These are phyloP conservation scores for Peucedramus taeniatus DNA, from an alignment of 2,113 vertebrate species.

Conservation along the genomic window DNA sequence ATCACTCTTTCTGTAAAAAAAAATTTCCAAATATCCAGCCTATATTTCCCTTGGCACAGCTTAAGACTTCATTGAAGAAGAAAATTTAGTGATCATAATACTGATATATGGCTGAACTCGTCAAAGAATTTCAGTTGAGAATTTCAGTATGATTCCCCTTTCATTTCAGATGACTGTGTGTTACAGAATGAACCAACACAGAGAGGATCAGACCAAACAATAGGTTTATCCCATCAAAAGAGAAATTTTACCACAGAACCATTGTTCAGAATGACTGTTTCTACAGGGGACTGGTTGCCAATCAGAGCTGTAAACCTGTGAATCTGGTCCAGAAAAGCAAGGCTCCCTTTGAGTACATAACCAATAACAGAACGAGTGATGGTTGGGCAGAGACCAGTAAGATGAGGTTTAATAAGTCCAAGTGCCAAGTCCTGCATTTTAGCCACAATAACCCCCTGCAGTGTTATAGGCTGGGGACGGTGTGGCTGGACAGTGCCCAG, in stretches of 20 bases:
- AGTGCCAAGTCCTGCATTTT: background rate
- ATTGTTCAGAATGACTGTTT: conserved; percentile 39
- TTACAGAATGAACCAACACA: conserved; percentile 38
- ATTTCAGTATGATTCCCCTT: background rate
- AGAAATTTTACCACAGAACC: conserved; percentile 45
- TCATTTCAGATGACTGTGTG: conserved; percentile 73
- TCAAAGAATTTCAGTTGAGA: background rate
- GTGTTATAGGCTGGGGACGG: accelerated
- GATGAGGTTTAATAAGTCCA: background rate
- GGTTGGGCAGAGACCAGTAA: background rate
- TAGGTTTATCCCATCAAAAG: background rate
- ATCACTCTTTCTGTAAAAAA: background rate
- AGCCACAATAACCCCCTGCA: background rate
- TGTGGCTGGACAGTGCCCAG: background rate
- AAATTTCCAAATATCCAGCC: background rate
- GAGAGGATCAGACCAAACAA: background rate
- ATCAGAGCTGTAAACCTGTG: conserved; percentile 51
- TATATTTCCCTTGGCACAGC: accelerated
- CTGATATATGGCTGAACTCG: background rate
- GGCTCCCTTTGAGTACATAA: conserved; percentile 54
- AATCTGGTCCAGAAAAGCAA: background rate
- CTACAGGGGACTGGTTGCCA: background rate
- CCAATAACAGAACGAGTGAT: conserved; percentile 70
- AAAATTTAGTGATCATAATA: background rate
- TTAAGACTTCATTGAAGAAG: background rate